A percentile compares a stretch with the other conserved stretches of the same genome.
Evolutionary conservation across 1,140 invertebrate genomes (phyloP).

Genomic region (Nasonia vitripennis): DNA sequence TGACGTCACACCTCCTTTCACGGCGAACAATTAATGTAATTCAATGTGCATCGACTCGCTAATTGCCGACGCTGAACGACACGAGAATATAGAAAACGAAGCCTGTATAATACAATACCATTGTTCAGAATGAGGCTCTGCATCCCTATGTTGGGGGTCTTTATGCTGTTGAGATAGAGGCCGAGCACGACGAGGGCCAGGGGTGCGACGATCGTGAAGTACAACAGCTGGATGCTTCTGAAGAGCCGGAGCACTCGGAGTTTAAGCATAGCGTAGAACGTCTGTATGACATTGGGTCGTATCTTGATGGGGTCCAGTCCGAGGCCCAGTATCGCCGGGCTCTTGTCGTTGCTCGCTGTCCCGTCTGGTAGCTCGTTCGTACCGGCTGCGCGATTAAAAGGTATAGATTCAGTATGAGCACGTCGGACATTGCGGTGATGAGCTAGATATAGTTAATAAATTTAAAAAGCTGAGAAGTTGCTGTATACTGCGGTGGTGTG

Average conservation of each 20-base stretch:
- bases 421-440: too few species aligned
- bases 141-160: conserved; percentile 79
- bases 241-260: conserved; percentile 72
- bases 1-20: too few species aligned
- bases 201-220: conserved; percentile 75
- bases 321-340: conserved; percentile 72
- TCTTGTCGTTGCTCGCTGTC: conserved; percentile 66
- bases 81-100: too few species aligned
- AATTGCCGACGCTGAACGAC: too few species aligned
- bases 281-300: conserved; percentile 75
- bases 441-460: too few species aligned
- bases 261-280: conserved; percentile 73
- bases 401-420: too few species aligned
- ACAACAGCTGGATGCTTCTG: conserved; percentile 74
- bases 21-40: too few species aligned
- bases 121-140: conserved; percentile 77
- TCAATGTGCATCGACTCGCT: too few species aligned
- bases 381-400: conserved; percentile 50
- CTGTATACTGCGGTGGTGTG: too few species aligned
- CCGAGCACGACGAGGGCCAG: conserved; percentile 81
- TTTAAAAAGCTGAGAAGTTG: too few species aligned
- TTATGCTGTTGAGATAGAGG: conserved; percentile 81
- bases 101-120: conserved; percentile 57
- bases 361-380: conserved; percentile 68
- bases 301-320: conserved; percentile 76